Base-by-base conservation (phyloP, 2,113 vertebrate species). In the Barnardius zonarius region DNA sequence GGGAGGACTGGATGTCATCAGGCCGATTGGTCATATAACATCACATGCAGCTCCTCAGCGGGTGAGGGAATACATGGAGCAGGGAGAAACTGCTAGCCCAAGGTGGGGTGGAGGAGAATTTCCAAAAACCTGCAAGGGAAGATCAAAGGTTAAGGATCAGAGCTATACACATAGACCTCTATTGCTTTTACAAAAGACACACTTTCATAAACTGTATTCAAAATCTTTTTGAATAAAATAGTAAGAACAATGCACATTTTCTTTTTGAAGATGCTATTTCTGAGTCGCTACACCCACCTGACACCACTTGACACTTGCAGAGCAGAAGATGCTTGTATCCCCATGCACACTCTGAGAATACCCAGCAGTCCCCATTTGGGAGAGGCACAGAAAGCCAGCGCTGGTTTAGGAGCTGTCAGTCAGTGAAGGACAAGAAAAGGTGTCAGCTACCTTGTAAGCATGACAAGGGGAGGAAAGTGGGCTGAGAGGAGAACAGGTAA, bases 351-450 rank as follows among this genome's bases (percentile, higher is more conserved):
- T 82, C 48, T 48, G 57, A 90, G 70, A 74, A 91, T 7, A 81
- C 12, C 8, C 1, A 0, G 73, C 4, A 2, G 17, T 8, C 74
- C 2, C 3, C 39, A 15, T 31, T 6, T 44, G 44, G 78, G 28
- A 67, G 30, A 74, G 30, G 23, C 11, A 4, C 46, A 48, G 93
- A 84, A 88, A 92, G 66, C 11, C 80, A 72, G 39, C 27, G 20
- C 68, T 51, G 49, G 30, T 72, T 89, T 61, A 86, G 89, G 57
- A 93, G 46, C 61, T 13, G 3, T 83, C 88, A 92, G 76, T n/a
- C 30, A 5, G 66, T 35, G 39, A 87, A 92, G 91, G 86, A 86
- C 89, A 82, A 91, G 48, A 84, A 90, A 93, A 91, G 73, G 77
- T 89, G 81, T 86, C 83, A 91, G 67, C 31, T 75, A 77, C 54